These are phyloP conservation scores for Amphimallon solstitiale DNA, from an alignment of 2,888 invertebrate species.

Conservation along the genomic window DNA sequence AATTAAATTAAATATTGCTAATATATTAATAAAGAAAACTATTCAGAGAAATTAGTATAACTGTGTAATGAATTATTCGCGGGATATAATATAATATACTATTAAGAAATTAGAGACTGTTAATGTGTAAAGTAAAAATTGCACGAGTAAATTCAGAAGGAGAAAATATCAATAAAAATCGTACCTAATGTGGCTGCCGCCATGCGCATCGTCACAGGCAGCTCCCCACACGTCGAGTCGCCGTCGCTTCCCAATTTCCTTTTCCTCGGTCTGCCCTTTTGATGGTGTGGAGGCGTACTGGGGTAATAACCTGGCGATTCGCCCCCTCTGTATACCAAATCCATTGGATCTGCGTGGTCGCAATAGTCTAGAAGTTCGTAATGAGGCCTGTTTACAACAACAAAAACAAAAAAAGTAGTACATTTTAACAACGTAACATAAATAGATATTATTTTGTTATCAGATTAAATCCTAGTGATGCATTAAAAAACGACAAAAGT, in stretches of 20 bases:
- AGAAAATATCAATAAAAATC: slow-evolving; percentile 48
- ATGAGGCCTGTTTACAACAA: slow-evolving; percentile 68
- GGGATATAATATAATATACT: too few relatives aligned
- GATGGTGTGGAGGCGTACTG: slow-evolving; percentile 70
- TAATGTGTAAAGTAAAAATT: too few relatives aligned
- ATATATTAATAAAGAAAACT: too few relatives aligned
- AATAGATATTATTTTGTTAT: too few relatives aligned
- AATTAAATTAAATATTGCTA: too few relatives aligned
- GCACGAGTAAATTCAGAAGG: background rate
- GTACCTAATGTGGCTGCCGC: slow-evolving; percentile 76
- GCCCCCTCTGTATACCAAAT: slow-evolving; percentile 69
- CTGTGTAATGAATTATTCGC: too few relatives aligned
- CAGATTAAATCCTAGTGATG: too few relatives aligned
- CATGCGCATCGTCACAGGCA: slow-evolving; percentile 77
- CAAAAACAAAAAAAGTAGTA: slow-evolving; percentile 11
- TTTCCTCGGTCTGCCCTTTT: slow-evolving; percentile 84
- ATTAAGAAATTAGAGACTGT: too few relatives aligned
- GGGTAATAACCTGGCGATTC: slow-evolving; percentile 74
- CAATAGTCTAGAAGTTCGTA: slow-evolving; percentile 74
- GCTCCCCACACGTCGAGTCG: slow-evolving; percentile 69
- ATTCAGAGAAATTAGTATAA: too few relatives aligned
- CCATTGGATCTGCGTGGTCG: slow-evolving; percentile 70
- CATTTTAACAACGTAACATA: too few relatives aligned
- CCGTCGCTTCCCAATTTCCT: slow-evolving; percentile 70
- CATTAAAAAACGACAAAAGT: too few relatives aligned